phyloP scores from a whole-genome alignment of 2,888 invertebrate genomes.

The Cantharis rufa region DNA sequence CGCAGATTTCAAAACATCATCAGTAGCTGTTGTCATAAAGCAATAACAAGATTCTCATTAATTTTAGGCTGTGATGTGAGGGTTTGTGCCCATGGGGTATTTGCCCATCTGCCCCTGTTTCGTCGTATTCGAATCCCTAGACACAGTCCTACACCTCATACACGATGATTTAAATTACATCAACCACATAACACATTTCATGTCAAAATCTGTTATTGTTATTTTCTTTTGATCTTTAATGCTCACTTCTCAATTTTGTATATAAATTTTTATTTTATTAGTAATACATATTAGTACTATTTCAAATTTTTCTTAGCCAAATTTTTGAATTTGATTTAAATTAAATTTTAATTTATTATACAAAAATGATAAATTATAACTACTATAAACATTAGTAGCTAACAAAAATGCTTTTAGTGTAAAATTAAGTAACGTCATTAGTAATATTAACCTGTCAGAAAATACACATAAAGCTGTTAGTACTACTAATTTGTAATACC shows the following conservation, averaged over 20 bases:
- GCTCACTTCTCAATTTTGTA: conserved; percentile 2
- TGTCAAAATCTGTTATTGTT: conserved; percentile 29
- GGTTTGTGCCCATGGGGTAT: conserved; percentile 35
- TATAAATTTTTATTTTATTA: neutral
- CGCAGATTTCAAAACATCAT: conserved; percentile 44
- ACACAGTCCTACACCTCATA: conserved; percentile 41
- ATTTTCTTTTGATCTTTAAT: conserved; percentile 17
- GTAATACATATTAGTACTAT: too few relatives aligned
- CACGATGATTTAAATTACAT: conserved; percentile 50
- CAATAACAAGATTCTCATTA: conserved; percentile 52
- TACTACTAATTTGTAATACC: conserved; percentile 44
- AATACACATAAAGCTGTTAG: conserved; percentile 46
- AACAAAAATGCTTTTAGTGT: conserved; percentile 56
- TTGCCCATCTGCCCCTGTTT: conserved; percentile 37
- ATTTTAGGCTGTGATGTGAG: conserved; percentile 40
- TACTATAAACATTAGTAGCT: conserved; percentile 30
- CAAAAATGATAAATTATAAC: conserved; percentile 45
- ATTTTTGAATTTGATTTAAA: neutral
- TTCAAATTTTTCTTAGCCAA: neutral
- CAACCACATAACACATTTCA: conserved; percentile 46
- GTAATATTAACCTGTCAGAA: conserved; percentile 44
- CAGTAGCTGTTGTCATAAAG: conserved; percentile 41
- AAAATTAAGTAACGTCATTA: conserved; percentile 51
- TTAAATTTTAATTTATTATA: neutral
- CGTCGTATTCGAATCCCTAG: conserved; percentile 38